Evolutionary conservation across 2,113 vertebrate genomes (phyloP), one percentile per base, ranked within the genome.

Genomic region (Aegotheles bennettii): DNA sequence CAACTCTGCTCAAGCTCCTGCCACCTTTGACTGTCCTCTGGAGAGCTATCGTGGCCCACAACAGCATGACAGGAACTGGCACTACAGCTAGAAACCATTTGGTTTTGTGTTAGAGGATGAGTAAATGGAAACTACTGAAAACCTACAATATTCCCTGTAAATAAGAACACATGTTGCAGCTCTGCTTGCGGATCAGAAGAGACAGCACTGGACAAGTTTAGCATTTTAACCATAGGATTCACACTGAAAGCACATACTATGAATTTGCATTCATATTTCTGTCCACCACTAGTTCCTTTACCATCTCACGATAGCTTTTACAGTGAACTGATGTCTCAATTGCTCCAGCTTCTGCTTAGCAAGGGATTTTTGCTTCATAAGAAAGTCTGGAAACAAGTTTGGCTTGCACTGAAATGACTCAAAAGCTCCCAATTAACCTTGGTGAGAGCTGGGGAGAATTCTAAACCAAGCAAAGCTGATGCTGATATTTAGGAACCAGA

Each of bases 41-140:
- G 36, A 75, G 51, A 31, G 9, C 14, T 53, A 6, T 13, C 28
- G 33, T 4, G 7, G 45, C 36, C 45, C 14, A 19, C 4, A 3
- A 2, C 0, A 0, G 35, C 35, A 16, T 8, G 26, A 36, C 2
- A 2, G 33, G 24, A 68, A 11, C 33, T 31, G 20, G 14, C 29
- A 29, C 18, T 17, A 4, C 7, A 29, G 9, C 35, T 64, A 51
- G 7, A 3, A 67, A 38, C 16, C 24, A 11, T 19, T 36, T 84
- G 19, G 11, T 8, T 69, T 89, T 31, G 8, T 61, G 8, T 38
- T 80, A 80, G 43, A 74, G 13, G 43, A 35, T 2, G 2, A 71
- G 23, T 31, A 3, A 13, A 74, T 28, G 25, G 31, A 67, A 87
- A 31, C 10, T 35, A 25, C 16, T 50, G 59, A 76, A 73, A 73